Conservation (phyloP, 1,140 invertebrate genomes). For the Trichonephila clavata region DNA sequence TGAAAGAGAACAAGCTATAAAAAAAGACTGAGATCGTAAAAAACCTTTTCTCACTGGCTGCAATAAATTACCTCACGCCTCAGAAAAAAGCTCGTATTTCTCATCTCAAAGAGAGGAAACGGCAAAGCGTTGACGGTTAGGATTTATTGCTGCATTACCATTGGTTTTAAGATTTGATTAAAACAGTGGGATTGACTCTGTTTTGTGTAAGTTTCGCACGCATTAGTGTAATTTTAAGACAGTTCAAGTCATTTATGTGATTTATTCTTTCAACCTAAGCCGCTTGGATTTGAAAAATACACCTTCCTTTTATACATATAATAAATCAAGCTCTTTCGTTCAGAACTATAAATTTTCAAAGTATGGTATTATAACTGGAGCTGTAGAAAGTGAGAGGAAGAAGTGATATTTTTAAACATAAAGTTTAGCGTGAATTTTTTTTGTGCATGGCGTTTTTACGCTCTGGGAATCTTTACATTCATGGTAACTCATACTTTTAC, state of each 20-base stretch:
- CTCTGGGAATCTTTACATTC: no score
- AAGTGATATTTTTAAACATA: no score
- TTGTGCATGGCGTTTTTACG: no score
- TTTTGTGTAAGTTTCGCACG: neutral
- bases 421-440: no score
- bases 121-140: neutral
- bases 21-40: neutral
- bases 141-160: slow-evolving; percentile 6
- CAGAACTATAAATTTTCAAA: no score
- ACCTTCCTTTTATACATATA: no score
- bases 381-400: no score
- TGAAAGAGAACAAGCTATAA: slow-evolving; percentile 3
- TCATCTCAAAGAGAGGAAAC: neutral
- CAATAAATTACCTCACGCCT: slow-evolving; percentile 40
- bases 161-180: neutral
- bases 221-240: slow-evolving; percentile 6
- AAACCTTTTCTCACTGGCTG: slow-evolving; percentile 27
- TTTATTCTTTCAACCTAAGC: neutral
- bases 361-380: no score
- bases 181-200: neutral
- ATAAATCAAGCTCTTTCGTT: no score
- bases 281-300: no score
- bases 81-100: slow-evolving; percentile 25
- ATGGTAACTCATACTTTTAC: no score
- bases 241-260: neutral